Percentiles rank a stretch among this genome's conserved stretches.
Conservation (phyloP, 2,888 invertebrate species). For the Protophormia terraenovae region DNA sequence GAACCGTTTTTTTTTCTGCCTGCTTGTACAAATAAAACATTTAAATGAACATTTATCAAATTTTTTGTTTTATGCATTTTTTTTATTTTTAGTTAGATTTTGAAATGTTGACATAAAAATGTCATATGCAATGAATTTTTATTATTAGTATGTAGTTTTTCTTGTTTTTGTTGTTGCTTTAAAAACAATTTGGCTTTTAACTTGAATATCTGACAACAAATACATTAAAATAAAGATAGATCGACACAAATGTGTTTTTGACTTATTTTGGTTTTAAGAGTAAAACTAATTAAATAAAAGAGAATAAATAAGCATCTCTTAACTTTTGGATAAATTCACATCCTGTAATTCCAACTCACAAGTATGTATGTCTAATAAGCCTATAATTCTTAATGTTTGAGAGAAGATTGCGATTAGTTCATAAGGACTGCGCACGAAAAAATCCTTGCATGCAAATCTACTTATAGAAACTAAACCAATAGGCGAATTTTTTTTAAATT, state of each 20-base stretch:
- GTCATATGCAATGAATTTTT: conserved; percentile 62
- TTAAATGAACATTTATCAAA: conserved; percentile 50
- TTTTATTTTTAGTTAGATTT: conserved; percentile 25
- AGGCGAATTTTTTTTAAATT: too few relatives aligned
- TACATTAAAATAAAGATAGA: conserved; percentile 23
- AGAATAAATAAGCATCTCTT: too few relatives aligned
- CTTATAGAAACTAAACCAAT: too few relatives aligned
- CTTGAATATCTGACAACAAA: conserved; percentile 53
- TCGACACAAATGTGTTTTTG: conserved; percentile 12
- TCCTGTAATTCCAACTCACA: too few relatives aligned
- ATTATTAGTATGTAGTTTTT: conserved; percentile 15
- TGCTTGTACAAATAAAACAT: background rate
- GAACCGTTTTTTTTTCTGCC: background rate
- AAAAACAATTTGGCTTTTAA: conserved; percentile 55
- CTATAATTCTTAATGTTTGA: too few relatives aligned
- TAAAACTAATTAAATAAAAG: too few relatives aligned
- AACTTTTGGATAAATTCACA: too few relatives aligned
- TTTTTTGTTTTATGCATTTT: background rate
- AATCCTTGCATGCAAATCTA: too few relatives aligned
- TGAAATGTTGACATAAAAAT: conserved; percentile 60
- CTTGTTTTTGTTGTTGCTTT: background rate
- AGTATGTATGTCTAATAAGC: too few relatives aligned
- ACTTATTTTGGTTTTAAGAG: too few relatives aligned
- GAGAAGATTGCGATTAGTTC: too few relatives aligned
- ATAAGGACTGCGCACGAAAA: too few relatives aligned